These are phyloP conservation scores for Drosophila longiperda DNA, from an alignment of 2,888 invertebrate genomes.

Conservation along the genomic window DNA sequence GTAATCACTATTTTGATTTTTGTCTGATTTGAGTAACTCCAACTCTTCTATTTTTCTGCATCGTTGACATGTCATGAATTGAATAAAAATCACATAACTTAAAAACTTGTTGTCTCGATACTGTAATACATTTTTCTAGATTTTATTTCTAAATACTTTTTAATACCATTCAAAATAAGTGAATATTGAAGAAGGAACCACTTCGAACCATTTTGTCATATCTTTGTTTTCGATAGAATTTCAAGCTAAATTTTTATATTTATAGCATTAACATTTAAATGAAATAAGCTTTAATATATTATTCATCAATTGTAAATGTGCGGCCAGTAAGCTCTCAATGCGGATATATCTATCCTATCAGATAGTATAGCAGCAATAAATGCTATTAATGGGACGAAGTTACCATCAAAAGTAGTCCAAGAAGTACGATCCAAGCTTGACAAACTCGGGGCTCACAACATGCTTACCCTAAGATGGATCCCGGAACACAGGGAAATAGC, in stretches of 20 bases:
- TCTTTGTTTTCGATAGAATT: neutral
- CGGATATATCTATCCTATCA: too few species aligned
- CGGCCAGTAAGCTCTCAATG: neutral
- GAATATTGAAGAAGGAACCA: neutral
- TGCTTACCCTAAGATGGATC: too few species aligned
- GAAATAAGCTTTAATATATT: neutral
- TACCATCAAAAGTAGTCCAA: too few species aligned
- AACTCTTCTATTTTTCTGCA: neutral
- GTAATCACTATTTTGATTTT: neutral
- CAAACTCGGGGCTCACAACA: too few species aligned
- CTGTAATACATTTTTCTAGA: neutral
- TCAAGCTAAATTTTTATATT: neutral
- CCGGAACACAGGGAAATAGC: too few species aligned
- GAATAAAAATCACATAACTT: accelerated
- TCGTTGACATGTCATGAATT: neutral
- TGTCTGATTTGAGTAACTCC: neutral
- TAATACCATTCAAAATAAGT: neutral
- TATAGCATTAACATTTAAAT: neutral
- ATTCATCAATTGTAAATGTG: neutral
- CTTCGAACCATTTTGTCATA: neutral
- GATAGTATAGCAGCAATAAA: too few species aligned
- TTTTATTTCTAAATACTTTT: too few species aligned
- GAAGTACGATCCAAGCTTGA: too few species aligned
- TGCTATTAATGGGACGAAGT: too few species aligned
- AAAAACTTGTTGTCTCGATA: neutral